phyloP scores from a whole-genome alignment of 2,113 vertebrate genomes.

The Saguinus midas region DNA sequence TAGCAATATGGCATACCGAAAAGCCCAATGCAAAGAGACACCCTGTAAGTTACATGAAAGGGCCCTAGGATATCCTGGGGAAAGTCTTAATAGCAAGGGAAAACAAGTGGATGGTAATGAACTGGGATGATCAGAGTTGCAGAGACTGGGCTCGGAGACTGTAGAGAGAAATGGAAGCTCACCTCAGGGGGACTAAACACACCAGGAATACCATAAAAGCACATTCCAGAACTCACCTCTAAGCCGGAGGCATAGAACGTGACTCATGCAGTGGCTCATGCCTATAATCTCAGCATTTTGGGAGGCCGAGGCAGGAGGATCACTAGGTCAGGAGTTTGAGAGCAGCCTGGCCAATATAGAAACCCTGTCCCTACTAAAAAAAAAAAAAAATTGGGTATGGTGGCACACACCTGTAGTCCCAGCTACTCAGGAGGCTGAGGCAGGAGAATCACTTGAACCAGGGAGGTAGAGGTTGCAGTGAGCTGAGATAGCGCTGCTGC shows the following conservation, averaged over 20 bases:
- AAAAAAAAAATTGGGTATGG: too few relatives aligned
- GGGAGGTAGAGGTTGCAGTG: too few relatives aligned
- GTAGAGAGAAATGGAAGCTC: not conserved
- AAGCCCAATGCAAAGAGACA: not conserved
- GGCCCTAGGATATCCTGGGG: not conserved
- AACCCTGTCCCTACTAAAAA: too few relatives aligned
- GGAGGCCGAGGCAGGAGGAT: too few relatives aligned
- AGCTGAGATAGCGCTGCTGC: too few relatives aligned
- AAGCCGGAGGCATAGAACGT: not conserved
- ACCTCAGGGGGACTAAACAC: not conserved
- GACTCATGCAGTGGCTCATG: too few relatives aligned
- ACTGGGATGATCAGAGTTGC: not conserved
- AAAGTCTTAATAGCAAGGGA: not conserved
- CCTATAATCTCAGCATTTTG: too few relatives aligned
- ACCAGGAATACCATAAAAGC: not conserved
- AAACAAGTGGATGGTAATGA: not conserved
- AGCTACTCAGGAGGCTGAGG: too few relatives aligned
- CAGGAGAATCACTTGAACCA: too few relatives aligned
- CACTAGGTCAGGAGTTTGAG: too few relatives aligned
- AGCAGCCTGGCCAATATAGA: too few relatives aligned
- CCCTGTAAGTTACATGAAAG: not conserved
- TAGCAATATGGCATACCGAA: not conserved
- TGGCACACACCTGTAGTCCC: too few relatives aligned
- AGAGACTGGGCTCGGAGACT: not conserved
- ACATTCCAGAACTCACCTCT: not conserved